phyloP scores from a whole-genome alignment of 2,888 invertebrate species.

The Ectemnius lituratus region DNA sequence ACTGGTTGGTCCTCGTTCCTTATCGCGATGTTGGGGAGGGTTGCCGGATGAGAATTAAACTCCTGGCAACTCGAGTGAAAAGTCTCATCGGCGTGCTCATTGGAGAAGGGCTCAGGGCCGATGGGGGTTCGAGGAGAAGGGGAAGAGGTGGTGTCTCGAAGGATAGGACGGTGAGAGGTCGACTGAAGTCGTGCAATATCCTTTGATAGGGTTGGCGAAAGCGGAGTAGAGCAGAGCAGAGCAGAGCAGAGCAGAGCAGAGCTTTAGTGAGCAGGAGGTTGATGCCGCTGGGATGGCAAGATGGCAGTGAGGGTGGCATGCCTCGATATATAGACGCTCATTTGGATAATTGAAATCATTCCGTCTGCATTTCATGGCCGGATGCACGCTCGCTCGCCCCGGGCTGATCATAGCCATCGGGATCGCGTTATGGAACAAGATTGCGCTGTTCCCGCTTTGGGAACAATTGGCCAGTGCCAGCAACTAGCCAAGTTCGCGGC shows the following conservation, averaged over 20 bases:
- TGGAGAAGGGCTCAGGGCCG: conserved; percentile 40
- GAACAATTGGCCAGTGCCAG: conserved; percentile 48
- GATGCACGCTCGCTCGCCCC: conserved; percentile 55
- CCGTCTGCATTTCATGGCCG: conserved; percentile 66
- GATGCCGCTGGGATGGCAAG: conserved; percentile 6
- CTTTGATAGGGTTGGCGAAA: conserved; percentile 58
- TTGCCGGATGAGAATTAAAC: conserved; percentile 61
- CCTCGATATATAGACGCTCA: conserved; percentile 50
- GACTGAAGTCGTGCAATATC: conserved; percentile 49
- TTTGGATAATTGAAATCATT: conserved; percentile 73
- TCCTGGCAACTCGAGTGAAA: conserved; percentile 68
- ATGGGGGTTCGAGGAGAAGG: too few relatives aligned
- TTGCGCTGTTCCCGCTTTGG: conserved; percentile 46
- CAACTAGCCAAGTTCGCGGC: conserved; percentile 30
- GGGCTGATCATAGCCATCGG: conserved; percentile 60
- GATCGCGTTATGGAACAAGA: conserved; percentile 57
- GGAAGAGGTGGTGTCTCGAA: conserved; percentile 9
- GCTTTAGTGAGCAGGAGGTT: conserved; percentile 20
- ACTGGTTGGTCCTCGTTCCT: too few relatives aligned
- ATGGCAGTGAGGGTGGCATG: conserved; percentile 7
- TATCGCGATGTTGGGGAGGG: conserved; percentile 8
- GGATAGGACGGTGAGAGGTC: conserved; percentile 18
- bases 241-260: conserved; percentile 14
- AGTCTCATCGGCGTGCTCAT: conserved; percentile 62
- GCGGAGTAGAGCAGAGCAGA: conserved; percentile 18